Evolutionary conservation across 2,113 vertebrate species (phyloP).

Genomic region (Ploceus nigricollis): DNA sequence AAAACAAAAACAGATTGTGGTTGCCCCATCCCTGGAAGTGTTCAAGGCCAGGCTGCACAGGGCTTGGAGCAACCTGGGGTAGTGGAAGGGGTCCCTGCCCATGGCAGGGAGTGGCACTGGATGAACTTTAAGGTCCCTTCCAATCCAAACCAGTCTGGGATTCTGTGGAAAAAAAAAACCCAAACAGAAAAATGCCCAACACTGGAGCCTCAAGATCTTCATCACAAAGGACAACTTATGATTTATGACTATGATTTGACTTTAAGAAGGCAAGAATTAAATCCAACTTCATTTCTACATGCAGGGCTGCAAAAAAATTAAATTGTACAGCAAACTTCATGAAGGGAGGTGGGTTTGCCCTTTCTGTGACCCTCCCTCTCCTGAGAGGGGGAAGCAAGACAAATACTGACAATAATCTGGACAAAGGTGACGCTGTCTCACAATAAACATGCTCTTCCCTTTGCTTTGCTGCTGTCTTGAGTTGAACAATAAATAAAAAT

Average conservation of each 20-base stretch:
- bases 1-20: not conserved
- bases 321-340: not conserved
- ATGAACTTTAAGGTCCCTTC: not conserved
- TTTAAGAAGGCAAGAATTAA: not conserved
- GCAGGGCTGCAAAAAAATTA: not conserved
- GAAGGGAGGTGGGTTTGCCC: not conserved
- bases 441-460: not conserved
- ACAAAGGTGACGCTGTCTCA: not conserved
- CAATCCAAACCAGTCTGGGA: not conserved
- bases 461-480: not conserved
- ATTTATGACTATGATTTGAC: not conserved
- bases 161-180: not conserved
- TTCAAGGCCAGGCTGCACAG: accelerated
- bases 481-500: slow-evolving; percentile 2
- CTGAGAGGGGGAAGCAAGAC: not conserved
- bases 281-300: not conserved
- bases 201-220: not conserved
- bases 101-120: not conserved
- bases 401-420: not conserved
- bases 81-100: not conserved
- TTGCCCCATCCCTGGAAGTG: not conserved
- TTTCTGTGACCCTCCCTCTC: not conserved
- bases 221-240: not conserved
- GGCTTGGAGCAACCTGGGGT: not conserved
- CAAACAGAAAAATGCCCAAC: not conserved